Conservation (phyloP, 2,888 invertebrate genomes). For the Dolichomitus sp. region DNA sequence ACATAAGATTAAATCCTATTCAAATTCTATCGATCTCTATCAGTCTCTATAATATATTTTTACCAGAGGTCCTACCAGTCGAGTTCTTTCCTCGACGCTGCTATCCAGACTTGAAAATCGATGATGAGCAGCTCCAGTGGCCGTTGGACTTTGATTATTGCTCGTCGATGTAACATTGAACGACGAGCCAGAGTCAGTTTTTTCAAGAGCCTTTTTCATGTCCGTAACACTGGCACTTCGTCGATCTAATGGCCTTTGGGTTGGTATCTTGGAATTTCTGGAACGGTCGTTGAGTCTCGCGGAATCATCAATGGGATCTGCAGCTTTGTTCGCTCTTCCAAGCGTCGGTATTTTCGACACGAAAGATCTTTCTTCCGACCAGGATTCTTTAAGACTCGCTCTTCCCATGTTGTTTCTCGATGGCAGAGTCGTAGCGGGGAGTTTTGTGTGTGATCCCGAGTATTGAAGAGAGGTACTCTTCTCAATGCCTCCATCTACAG, state of each 20-base stretch:
- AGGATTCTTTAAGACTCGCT: slow-evolving; percentile 69
- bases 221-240: slow-evolving; percentile 87
- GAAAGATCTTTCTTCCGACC: slow-evolving; percentile 75
- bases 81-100: slow-evolving; percentile 86
- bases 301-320: slow-evolving; percentile 69
- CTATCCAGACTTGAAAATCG: slow-evolving; percentile 88
- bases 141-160: slow-evolving; percentile 27
- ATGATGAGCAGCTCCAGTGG: slow-evolving; percentile 76
- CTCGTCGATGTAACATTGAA: neutral
- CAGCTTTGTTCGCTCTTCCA: slow-evolving; percentile 64
- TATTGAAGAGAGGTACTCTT: neutral
- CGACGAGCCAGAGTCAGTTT: slow-evolving; percentile 78
- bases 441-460: slow-evolving; percentile 4
- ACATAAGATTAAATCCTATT: too few species aligned
- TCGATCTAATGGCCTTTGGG: slow-evolving; percentile 75
- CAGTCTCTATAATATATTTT: too few species aligned
- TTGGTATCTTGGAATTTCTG: slow-evolving; percentile 79
- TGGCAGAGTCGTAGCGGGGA: slow-evolving; percentile 12
- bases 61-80: slow-evolving; percentile 71
- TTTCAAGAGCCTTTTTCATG: slow-evolving; percentile 88
- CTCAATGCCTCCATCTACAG: slow-evolving; percentile 35
- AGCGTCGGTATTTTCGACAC: slow-evolving; percentile 78
- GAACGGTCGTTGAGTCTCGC: slow-evolving; percentile 65
- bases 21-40: too few species aligned
- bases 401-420: slow-evolving; percentile 45